These are phyloP conservation scores for Pedionomus torquatus DNA, from an alignment of 2,113 vertebrate genomes.

Conservation along the genomic window DNA sequence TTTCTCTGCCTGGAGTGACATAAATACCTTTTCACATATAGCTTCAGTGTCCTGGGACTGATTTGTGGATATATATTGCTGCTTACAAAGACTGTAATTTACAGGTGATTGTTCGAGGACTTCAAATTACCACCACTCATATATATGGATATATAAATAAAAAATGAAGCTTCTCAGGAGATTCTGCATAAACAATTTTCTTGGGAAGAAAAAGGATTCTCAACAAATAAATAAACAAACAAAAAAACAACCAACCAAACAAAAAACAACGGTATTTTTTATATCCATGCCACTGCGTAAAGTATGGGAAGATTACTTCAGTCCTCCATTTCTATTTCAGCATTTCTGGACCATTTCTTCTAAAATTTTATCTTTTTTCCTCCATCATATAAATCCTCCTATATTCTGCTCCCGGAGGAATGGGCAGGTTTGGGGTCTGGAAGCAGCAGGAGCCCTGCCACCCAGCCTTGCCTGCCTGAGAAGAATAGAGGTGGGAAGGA, in stretches of 20 bases:
- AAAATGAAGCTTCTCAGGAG: constrained; percentile 64
- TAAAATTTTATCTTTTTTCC: constrained; percentile 36
- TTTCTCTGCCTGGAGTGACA: constrained; percentile 34
- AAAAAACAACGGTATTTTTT: background rate
- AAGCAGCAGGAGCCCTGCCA: background rate
- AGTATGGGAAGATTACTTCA: constrained; percentile 29
- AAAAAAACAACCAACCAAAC: too few relatives aligned
- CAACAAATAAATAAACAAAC: constrained; percentile 33
- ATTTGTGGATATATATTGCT: constrained; percentile 55
- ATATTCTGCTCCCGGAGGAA: background rate
- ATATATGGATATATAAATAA: constrained; percentile 70
- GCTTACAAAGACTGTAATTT: constrained; percentile 64
- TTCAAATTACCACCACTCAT: constrained; percentile 62
- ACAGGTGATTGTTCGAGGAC: constrained; percentile 65
- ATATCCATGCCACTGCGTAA: constrained; percentile 33
- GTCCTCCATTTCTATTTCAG: constrained; percentile 40
- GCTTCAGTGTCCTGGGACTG: constrained; percentile 53
- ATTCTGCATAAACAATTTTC: constrained; percentile 69
- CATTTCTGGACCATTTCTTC: constrained; percentile 34
- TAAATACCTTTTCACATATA: constrained; percentile 15
- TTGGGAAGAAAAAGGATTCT: constrained; percentile 57
- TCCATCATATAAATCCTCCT: constrained; percentile 41
- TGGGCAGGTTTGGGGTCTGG: background rate
- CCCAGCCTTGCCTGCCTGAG: background rate
- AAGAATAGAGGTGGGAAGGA: background rate